These are phyloP conservation scores for Pelvicachromis taeniatus DNA, from an alignment of 2,113 vertebrate genomes.

Conservation along the genomic window DNA sequence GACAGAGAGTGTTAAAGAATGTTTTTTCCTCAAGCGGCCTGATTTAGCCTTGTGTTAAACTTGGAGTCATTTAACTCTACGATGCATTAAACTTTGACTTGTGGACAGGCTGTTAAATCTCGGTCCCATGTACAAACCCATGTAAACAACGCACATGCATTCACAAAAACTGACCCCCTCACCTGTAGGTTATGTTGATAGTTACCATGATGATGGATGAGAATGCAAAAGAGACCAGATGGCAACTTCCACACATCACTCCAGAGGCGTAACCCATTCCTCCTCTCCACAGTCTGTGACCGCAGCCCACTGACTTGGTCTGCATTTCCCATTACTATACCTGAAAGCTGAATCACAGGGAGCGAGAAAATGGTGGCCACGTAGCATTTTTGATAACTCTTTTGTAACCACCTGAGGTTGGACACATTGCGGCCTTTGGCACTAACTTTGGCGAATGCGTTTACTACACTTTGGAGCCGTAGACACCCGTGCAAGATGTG, in stretches of 20 bases:
- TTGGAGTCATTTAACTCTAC: not conserved
- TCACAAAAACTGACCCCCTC: not conserved
- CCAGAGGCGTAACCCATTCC: constrained; percentile 42
- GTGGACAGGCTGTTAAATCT: not conserved
- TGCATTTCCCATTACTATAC: constrained; percentile 50
- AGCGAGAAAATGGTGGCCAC: not conserved
- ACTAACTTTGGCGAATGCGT: not conserved
- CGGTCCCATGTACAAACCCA: not conserved
- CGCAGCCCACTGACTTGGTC: not conserved
- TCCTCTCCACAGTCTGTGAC: constrained; percentile 56
- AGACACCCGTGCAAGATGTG: not conserved
- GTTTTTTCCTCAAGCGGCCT: not conserved
- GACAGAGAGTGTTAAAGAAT: not conserved
- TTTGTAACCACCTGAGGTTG: not conserved
- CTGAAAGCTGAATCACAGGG: constrained; percentile 12
- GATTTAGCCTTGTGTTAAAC: not conserved
- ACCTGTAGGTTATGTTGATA: constrained; percentile 35
- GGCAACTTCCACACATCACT: constrained; percentile 56
- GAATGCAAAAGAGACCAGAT: constrained; percentile 44
- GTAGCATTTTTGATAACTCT: not conserved
- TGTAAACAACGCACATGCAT: not conserved
- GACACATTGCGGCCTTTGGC: not conserved
- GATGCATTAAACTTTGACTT: not conserved
- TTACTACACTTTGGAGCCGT: not conserved
- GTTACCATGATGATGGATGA: constrained; percentile 55